Conservation (phyloP, 2,797 vertebrate genomes). For the Micropoecilia bifurca region DNA sequence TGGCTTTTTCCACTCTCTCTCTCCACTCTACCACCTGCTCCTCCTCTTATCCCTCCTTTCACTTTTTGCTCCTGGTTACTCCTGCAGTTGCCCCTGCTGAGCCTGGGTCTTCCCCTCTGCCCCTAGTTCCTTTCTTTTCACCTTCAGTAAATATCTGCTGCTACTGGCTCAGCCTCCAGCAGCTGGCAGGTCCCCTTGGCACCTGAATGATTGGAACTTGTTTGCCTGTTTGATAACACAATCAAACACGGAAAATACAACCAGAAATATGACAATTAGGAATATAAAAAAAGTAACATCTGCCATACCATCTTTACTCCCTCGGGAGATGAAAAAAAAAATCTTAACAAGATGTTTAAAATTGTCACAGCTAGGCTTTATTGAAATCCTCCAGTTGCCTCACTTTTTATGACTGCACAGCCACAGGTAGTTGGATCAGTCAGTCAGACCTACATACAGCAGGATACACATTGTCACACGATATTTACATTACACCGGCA, state of each 20-base stretch:
- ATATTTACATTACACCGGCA: slow-evolving; percentile 82
- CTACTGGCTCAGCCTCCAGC: slow-evolving; percentile 88
- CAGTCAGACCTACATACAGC: slow-evolving; percentile 69
- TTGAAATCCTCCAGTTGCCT: slow-evolving; percentile 82
- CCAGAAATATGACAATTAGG: slow-evolving; percentile 24
- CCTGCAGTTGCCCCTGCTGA: slow-evolving; percentile 33
- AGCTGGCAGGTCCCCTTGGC: slow-evolving; percentile 90
- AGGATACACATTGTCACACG: slow-evolving; percentile 83
- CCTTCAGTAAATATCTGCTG: slow-evolving; percentile 72
- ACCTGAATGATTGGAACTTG: slow-evolving; percentile 90
- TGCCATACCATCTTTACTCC: slow-evolving; percentile 30
- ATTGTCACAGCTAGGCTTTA: slow-evolving; percentile 81
- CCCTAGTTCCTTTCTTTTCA: slow-evolving; percentile 71
- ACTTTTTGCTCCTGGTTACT: slow-evolving; percentile 53
- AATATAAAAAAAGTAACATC: slow-evolving; percentile 15
- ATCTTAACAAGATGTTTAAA: slow-evolving; percentile 45
- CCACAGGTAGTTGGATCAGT: slow-evolving; percentile 76
- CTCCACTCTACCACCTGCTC: slow-evolving; percentile 69
- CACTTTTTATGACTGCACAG: slow-evolving; percentile 74
- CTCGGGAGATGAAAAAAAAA: slow-evolving; percentile 9
- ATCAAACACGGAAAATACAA: slow-evolving; percentile 37
- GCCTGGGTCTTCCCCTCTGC: not conserved
- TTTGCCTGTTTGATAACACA: slow-evolving; percentile 81
- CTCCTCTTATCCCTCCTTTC: slow-evolving; percentile 44
- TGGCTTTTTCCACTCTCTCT: slow-evolving; percentile 45